Evolutionary conservation across 2,888 invertebrate species (phyloP).

Genomic region (Gymnoscelis rufifasciata): DNA sequence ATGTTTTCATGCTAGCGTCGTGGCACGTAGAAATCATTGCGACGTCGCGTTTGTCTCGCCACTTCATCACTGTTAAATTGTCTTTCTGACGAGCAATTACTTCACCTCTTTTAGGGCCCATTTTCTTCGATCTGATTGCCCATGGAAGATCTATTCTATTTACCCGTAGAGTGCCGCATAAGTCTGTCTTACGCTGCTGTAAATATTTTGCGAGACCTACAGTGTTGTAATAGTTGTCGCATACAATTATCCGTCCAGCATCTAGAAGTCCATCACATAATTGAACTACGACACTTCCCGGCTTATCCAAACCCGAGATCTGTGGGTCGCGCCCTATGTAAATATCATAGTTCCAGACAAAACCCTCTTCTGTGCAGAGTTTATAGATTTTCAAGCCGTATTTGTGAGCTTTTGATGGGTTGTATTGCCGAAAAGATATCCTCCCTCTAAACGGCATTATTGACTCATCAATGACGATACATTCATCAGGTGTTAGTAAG

Average conservation of each 20-base stretch:
- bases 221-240: slow-evolving; percentile 21
- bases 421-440: slow-evolving; percentile 12
- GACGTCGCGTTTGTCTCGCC: slow-evolving; percentile 20
- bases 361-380: slow-evolving; percentile 19
- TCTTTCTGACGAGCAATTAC: slow-evolving; percentile 16
- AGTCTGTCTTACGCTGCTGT: slow-evolving; percentile 18
- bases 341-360: slow-evolving; percentile 21
- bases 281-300: slow-evolving; percentile 16
- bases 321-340: slow-evolving; percentile 17
- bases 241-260: slow-evolving; percentile 19
- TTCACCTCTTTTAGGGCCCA: slow-evolving; percentile 9
- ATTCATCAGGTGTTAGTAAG: slow-evolving; percentile 20
- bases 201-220: slow-evolving; percentile 16
- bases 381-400: slow-evolving; percentile 25
- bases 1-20: neutral
- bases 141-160: slow-evolving; percentile 12
- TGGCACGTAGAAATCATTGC: slow-evolving; percentile 14
- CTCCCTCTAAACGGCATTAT: slow-evolving; percentile 20
- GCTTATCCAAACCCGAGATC: slow-evolving; percentile 14
- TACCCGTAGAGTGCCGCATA: slow-evolving; percentile 18
- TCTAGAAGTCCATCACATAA: slow-evolving; percentile 11
- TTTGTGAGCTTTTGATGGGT: slow-evolving; percentile 16
- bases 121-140: slow-evolving; percentile 10
- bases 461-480: slow-evolving; percentile 21
- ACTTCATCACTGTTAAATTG: slow-evolving; percentile 20